These are phyloP conservation scores for Oxycera nigricornis DNA, from an alignment of 2,888 invertebrate genomes.

Conservation along the genomic window DNA sequence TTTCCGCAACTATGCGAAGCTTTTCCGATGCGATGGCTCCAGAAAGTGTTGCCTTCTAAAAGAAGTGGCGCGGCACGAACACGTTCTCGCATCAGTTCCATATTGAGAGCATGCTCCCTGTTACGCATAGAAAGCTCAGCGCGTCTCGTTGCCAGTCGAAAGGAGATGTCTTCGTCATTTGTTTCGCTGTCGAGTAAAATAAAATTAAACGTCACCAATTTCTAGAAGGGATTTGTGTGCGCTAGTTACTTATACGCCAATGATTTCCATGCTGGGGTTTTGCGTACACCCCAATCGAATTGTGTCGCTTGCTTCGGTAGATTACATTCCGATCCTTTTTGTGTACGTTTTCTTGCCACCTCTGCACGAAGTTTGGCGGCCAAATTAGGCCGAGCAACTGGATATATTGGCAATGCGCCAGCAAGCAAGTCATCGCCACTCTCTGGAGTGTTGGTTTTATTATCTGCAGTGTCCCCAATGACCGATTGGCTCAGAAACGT, in stretches of 20 bases:
- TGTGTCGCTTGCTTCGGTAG: constrained; percentile 43
- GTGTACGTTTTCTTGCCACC: constrained; percentile 56
- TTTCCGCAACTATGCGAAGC: constrained; percentile 56
- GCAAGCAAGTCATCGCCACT: constrained; percentile 42
- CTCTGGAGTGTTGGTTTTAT: constrained; percentile 43
- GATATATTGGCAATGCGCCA: constrained; percentile 57
- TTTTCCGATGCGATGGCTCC: constrained; percentile 58
- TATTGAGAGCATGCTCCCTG: constrained; percentile 58
- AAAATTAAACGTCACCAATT: background rate
- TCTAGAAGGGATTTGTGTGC: background rate
- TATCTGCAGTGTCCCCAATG: background rate
- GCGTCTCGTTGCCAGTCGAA: constrained; percentile 59
- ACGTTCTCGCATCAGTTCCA: constrained; percentile 60
- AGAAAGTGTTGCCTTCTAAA: constrained; percentile 58
- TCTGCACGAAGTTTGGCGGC: constrained; percentile 60
- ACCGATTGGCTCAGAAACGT: background rate
- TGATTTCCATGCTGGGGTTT: constrained; percentile 61
- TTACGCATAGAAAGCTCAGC: constrained; percentile 59
- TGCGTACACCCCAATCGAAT: constrained; percentile 60
- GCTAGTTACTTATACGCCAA: constrained; percentile 55
- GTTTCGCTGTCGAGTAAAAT: constrained; percentile 55
- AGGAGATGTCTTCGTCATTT: constrained; percentile 57
- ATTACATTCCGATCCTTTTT: constrained; percentile 54
- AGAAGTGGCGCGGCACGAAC: constrained; percentile 60
- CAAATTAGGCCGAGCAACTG: constrained; percentile 59